Evolutionary conservation across 2,113 vertebrate species (phyloP).

Genomic region (Peucedramus taeniatus): DNA sequence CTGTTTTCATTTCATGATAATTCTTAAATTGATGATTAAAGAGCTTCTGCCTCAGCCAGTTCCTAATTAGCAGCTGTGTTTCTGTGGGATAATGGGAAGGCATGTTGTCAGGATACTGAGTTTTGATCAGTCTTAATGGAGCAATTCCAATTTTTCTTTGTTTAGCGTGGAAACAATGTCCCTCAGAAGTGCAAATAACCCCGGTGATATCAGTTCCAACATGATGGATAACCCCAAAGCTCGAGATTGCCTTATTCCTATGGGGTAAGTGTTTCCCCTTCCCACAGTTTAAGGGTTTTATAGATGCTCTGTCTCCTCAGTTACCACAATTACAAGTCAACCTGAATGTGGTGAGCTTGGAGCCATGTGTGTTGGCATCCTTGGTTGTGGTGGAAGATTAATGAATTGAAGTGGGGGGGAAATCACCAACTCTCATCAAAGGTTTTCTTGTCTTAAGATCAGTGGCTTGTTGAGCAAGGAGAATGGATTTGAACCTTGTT

Average conservation of each 20-base stretch:
- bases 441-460: not conserved
- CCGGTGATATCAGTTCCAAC: conserved; percentile 82
- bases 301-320: not conserved
- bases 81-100: not conserved
- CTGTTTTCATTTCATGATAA: not conserved
- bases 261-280: conserved; percentile 76
- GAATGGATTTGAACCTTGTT: not conserved
- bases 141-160: not conserved
- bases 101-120: not conserved
- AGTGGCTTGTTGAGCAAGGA: not conserved
- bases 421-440: not conserved
- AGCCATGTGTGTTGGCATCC: not conserved
- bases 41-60: not conserved
- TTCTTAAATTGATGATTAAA: not conserved
- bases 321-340: not conserved
- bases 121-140: not conserved
- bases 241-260: conserved; percentile 84
- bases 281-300: not conserved
- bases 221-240: conserved; percentile 81
- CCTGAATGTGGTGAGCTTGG: not conserved
- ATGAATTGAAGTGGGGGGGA: not conserved
- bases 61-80: not conserved
- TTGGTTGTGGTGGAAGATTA: not conserved
- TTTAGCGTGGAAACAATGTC: conserved; percentile 91
- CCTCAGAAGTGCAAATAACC: conserved; percentile 61